phyloP scores from a whole-genome alignment of 2,797 vertebrate species.

The Coregonus suidteri region DNA sequence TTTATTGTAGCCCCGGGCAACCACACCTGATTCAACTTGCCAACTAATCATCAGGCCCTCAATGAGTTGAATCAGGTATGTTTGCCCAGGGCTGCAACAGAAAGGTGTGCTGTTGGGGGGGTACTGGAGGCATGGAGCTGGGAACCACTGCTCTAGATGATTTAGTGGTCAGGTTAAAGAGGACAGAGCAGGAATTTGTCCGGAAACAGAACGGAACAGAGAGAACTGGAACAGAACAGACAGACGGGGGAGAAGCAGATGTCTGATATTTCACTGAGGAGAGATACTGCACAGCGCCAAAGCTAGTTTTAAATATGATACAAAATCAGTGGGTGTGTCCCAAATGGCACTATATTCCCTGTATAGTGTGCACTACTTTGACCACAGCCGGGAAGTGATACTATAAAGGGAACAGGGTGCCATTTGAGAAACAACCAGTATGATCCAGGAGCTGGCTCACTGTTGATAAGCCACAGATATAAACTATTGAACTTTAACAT shows the following conservation, averaged over 20 bases:
- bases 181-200: not conserved
- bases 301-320: not conserved
- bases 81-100: too few species aligned
- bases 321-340: not conserved
- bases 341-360: too few species aligned
- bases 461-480: not conserved
- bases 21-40: too few species aligned
- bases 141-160: not conserved
- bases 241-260: not conserved
- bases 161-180: not conserved
- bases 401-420: too few species aligned
- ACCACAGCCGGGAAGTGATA: too few species aligned
- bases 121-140: too few species aligned
- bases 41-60: too few species aligned
- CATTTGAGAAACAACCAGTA: too few species aligned
- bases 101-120: too few species aligned
- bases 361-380: too few species aligned
- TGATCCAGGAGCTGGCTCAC: not conserved
- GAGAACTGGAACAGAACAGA: not conserved
- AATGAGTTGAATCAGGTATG: too few species aligned
- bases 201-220: not conserved
- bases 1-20: too few species aligned
- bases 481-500: constrained; percentile 6
- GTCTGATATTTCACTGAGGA: not conserved
- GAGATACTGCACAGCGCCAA: not conserved